These are phyloP conservation scores for Gymnocheta viridis DNA, from an alignment of 2,888 invertebrate species.

Conservation along the genomic window DNA sequence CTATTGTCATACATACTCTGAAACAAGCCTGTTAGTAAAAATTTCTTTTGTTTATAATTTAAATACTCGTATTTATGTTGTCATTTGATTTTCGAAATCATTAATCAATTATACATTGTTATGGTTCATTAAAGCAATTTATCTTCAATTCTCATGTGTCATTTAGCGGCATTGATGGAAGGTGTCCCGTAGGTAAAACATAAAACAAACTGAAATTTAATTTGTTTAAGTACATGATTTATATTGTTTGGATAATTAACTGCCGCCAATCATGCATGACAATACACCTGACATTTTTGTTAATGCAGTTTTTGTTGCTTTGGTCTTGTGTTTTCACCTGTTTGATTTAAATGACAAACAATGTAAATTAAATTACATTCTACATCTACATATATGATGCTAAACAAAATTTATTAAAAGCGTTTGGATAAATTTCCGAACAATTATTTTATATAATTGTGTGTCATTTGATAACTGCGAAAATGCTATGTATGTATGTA, in stretches of 20 bases:
- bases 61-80: neutral
- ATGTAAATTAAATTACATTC: neutral
- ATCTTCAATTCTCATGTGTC: conserved; percentile 45
- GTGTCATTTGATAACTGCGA: neutral
- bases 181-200: conserved; percentile 9
- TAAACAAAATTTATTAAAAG: neutral
- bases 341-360: conserved; percentile 22
- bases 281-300: conserved; percentile 53
- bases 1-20: neutral
- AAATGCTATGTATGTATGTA: neutral
- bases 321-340: conserved; percentile 2
- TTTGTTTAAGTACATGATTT: conserved; percentile 57
- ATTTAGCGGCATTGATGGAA: conserved; percentile 13
- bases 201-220: conserved; percentile 25
- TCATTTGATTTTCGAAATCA: conserved; percentile 27
- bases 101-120: conserved; percentile 58
- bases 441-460: neutral
- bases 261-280: conserved; percentile 50
- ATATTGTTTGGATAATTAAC: conserved; percentile 64
- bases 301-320: neutral
- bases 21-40: neutral
- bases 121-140: conserved; percentile 59
- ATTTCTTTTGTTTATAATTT: neutral
- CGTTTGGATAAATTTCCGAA: neutral
- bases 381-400: too few relatives aligned